Evolutionary conservation across 2,888 invertebrate species (phyloP).

Genomic region (Julus scandinavius): DNA sequence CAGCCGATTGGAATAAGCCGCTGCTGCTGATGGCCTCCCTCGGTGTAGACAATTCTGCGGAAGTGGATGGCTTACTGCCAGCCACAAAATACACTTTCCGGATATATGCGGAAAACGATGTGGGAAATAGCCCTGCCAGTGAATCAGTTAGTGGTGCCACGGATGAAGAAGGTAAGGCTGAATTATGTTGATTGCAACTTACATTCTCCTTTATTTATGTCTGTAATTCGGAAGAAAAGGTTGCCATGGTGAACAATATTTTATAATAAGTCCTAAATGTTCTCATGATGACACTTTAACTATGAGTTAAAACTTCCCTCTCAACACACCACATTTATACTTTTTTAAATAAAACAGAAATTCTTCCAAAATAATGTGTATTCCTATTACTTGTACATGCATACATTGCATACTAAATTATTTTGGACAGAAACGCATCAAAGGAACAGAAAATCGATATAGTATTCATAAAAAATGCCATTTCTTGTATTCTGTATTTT

Average conservation of each 20-base stretch:
- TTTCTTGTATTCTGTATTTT: too few species aligned
- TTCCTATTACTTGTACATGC: too few species aligned
- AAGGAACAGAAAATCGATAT: too few species aligned
- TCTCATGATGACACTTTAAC: too few species aligned
- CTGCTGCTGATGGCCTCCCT: conserved; percentile 40
- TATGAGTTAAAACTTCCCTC: too few species aligned
- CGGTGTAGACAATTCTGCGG: conserved; percentile 49
- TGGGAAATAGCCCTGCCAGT: conserved; percentile 90
- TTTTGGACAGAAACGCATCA: too few species aligned
- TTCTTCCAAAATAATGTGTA: too few species aligned
- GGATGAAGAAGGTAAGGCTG: conserved; percentile 82
- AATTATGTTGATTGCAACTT: background rate
- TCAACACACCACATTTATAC: too few species aligned
- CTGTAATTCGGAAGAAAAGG: background rate
- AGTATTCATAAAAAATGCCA: too few species aligned
- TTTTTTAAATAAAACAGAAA: too few species aligned
- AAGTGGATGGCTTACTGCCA: conserved; percentile 75
- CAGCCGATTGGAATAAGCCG: conserved; percentile 52
- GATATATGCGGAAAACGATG: conserved; percentile 92
- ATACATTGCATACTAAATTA: too few species aligned
- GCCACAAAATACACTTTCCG: conserved; percentile 93
- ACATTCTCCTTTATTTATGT: background rate
- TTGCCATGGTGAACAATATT: background rate
- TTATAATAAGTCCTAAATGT: too few species aligned
- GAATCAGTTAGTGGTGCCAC: conserved; percentile 94